These are phyloP conservation scores for Theristicus caerulescens DNA, from an alignment of 2,113 vertebrate genomes.

Conservation along the genomic window DNA sequence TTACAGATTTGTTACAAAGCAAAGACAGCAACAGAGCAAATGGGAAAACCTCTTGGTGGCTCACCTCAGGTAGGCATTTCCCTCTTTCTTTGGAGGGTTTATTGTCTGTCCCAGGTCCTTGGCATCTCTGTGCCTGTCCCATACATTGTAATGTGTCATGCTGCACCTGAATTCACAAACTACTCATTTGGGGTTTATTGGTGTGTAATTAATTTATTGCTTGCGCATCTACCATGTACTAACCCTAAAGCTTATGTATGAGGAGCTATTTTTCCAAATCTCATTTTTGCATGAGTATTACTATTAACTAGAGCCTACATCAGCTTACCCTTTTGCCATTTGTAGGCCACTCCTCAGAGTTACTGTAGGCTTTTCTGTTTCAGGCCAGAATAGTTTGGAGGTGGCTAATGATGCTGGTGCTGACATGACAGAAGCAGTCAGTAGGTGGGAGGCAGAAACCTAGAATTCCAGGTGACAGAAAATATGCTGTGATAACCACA, in stretches of 20 bases:
- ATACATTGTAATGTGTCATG: rapidly evolving
- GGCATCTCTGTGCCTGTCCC: not conserved
- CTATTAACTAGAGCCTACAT: not conserved
- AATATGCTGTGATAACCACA: not conserved
- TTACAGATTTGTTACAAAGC: not conserved
- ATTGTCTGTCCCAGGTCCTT: not conserved
- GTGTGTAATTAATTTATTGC: not conserved
- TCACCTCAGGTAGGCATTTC: not conserved
- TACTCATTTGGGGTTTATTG: not conserved
- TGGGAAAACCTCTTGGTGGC: not conserved
- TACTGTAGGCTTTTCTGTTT: slow-evolving; percentile 76
- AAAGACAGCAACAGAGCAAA: not conserved
- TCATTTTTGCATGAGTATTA: not conserved
- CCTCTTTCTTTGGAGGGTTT: not conserved
- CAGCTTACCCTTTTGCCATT: slow-evolving; percentile 76
- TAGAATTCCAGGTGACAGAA: slow-evolving; percentile 52
- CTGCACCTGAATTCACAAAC: not conserved
- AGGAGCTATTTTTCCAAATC: not conserved
- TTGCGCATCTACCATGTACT: not conserved
- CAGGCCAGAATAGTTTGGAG: slow-evolving; percentile 89
- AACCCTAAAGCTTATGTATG: not conserved
- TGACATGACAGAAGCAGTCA: slow-evolving; percentile 88
- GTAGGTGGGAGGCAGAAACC: slow-evolving; percentile 83
- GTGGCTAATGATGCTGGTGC: slow-evolving; percentile 84
- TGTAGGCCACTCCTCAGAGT: slow-evolving; percentile 60